A percentile compares a stretch with the other conserved stretches of the same genome.
Evolutionary conservation across 2,113 vertebrate species (phyloP).

Genomic region (Beaufortia kweichowensis): DNA sequence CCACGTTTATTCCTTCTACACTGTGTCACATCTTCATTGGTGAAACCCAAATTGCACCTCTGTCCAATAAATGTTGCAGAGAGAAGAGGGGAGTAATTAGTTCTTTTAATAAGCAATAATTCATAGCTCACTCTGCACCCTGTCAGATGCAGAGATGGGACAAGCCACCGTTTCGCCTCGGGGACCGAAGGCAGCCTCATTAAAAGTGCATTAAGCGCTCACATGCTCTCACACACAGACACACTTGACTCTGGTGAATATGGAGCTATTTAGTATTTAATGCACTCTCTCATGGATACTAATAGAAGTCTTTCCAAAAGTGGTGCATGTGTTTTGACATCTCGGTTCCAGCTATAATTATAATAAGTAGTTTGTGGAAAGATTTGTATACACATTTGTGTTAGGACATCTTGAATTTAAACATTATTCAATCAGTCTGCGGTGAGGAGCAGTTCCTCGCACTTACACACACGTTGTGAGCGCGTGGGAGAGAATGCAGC

Average conservation of each 20-base stretch:
- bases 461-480: slow-evolving; percentile 56
- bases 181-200: slow-evolving; percentile 71
- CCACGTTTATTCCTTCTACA: not conserved
- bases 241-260: slow-evolving; percentile 56
- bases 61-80: slow-evolving; percentile 64
- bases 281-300: slow-evolving; percentile 53
- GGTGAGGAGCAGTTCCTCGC: slow-evolving; percentile 5
- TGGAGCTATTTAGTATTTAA: slow-evolving; percentile 58
- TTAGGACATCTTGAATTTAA: not conserved
- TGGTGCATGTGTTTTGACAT: not conserved
- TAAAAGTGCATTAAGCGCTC: slow-evolving; percentile 71
- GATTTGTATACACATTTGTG: slow-evolving; percentile 29
- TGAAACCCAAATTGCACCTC: slow-evolving; percentile 62
- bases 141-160: slow-evolving; percentile 70
- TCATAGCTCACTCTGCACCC: slow-evolving; percentile 66
- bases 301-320: slow-evolving; percentile 29
- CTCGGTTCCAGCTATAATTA: not conserved
- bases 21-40: slow-evolving; percentile 39
- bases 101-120: slow-evolving; percentile 78
- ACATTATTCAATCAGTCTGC: slow-evolving; percentile 3
- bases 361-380: not conserved
- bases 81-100: slow-evolving; percentile 69
- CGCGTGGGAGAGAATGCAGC: slow-evolving; percentile 72
- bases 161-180: slow-evolving; percentile 68
- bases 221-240: slow-evolving; percentile 43